Conservation (phyloP, 2,113 vertebrate genomes). For the Tinamus guttatus region DNA sequence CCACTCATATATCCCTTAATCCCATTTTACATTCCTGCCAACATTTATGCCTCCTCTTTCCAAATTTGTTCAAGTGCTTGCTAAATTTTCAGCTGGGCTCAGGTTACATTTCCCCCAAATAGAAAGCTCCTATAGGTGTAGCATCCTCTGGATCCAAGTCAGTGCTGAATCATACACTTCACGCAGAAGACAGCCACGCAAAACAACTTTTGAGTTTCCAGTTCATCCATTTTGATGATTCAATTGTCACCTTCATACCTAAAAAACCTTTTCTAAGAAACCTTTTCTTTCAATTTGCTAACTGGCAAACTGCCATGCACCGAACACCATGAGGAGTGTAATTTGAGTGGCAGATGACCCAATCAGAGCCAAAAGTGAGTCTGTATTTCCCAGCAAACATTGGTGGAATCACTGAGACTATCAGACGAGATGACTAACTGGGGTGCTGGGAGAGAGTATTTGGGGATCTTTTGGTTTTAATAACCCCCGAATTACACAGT, state of each 20-base stretch:
- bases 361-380: conserved; percentile 7
- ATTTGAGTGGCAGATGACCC: background rate
- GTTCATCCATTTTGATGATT: background rate
- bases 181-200: background rate
- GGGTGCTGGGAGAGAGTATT: background rate
- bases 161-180: background rate
- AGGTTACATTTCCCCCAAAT: background rate
- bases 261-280: background rate
- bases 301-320: background rate
- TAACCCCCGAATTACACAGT: background rate
- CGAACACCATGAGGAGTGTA: background rate
- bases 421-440: background rate
- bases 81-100: background rate
- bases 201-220: background rate
- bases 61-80: background rate
- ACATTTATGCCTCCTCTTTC: background rate
- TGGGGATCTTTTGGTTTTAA: background rate
- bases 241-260: background rate
- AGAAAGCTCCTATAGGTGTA: background rate
- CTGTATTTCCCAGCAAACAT: background rate
- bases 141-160: background rate
- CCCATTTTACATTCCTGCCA: background rate
- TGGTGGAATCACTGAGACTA: background rate
- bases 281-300: background rate
- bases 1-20: background rate